These are phyloP conservation scores for Emberiza fucata DNA, from an alignment of 2,113 vertebrate genomes.

Conservation along the genomic window DNA sequence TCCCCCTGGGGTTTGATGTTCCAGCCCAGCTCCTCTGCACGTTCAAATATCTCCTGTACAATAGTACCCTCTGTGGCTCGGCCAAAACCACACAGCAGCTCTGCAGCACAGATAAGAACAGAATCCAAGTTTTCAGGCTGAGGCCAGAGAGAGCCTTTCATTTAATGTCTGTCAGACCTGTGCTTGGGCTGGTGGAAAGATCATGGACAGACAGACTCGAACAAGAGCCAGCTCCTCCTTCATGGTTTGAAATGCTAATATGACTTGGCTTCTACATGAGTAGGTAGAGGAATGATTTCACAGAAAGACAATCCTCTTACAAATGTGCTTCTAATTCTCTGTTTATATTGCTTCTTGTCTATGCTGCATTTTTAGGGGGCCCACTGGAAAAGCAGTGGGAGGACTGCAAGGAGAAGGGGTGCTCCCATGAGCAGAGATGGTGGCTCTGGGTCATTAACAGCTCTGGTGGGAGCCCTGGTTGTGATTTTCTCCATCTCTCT, in stretches of 20 bases:
- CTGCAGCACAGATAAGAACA: slow-evolving; percentile 26
- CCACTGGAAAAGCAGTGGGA: not conserved
- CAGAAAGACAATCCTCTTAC: not conserved
- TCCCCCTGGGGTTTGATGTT: not conserved
- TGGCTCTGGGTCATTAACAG: not conserved
- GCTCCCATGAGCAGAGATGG: not conserved
- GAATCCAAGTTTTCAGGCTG: not conserved
- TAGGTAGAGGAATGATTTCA: slow-evolving; percentile 38
- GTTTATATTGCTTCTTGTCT: not conserved
- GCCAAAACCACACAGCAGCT: slow-evolving; percentile 7
- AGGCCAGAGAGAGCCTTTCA: slow-evolving; percentile 5
- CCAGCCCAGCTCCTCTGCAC: slow-evolving; percentile 32
- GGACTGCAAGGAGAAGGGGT: not conserved
- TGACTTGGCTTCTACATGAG: not conserved
- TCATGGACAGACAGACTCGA: not conserved
- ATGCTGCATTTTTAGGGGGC: not conserved
- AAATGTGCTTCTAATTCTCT: slow-evolving; percentile 37
- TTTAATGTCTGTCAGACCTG: not conserved
- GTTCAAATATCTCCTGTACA: slow-evolving; percentile 7
- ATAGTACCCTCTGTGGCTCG: slow-evolving; percentile 7
- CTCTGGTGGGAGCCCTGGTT: not conserved
- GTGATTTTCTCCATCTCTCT: not conserved
- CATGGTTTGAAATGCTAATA: not conserved
- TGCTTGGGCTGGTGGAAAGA: not conserved
- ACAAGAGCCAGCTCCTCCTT: not conserved